Percentiles rank a stretch among this genome's conserved stretches.
These are phyloP conservation scores for Pelodiscus sinensis DNA, from an alignment of 2,113 vertebrate genomes.

Conservation along the genomic window DNA sequence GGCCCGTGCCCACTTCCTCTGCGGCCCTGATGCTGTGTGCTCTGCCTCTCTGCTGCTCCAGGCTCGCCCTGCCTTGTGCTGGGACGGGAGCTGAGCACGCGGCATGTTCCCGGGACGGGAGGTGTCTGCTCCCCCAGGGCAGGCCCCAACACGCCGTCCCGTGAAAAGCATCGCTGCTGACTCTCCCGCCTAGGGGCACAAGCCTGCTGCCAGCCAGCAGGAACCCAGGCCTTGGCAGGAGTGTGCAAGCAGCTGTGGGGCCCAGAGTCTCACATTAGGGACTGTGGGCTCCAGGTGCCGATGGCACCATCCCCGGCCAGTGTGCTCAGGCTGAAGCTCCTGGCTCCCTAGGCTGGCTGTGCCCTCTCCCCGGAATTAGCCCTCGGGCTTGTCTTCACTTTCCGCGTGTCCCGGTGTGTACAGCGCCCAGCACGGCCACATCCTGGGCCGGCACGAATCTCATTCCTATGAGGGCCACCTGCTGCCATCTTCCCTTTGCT, in stretches of 20 bases:
- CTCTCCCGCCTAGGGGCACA: rapidly evolving
- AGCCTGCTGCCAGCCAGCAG: neutral
- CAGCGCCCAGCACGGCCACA: too few species aligned
- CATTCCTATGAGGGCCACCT: neutral
- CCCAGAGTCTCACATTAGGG: neutral
- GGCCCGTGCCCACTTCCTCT: neutral
- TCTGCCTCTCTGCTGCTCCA: too few species aligned
- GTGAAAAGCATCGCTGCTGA: neutral
- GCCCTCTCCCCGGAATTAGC: too few species aligned
- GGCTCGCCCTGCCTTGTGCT: neutral
- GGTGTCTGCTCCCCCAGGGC: too few species aligned
- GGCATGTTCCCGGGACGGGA: rapidly evolving
- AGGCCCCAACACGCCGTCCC: rapidly evolving
- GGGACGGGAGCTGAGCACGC: too few species aligned
- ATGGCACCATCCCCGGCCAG: neutral
- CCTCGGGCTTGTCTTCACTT: too few species aligned
- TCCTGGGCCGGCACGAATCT: too few species aligned
- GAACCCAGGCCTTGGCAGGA: neutral
- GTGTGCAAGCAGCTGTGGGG: neutral
- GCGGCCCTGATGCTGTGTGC: neutral
- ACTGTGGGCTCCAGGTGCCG: neutral
- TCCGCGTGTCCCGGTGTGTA: too few species aligned
- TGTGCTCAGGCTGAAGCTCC: too few species aligned
- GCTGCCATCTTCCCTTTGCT: neutral
- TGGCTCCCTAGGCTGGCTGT: too few species aligned